Evolutionary conservation across 2,113 vertebrate genomes (phyloP).

Genomic region (Rhea pennata): DNA sequence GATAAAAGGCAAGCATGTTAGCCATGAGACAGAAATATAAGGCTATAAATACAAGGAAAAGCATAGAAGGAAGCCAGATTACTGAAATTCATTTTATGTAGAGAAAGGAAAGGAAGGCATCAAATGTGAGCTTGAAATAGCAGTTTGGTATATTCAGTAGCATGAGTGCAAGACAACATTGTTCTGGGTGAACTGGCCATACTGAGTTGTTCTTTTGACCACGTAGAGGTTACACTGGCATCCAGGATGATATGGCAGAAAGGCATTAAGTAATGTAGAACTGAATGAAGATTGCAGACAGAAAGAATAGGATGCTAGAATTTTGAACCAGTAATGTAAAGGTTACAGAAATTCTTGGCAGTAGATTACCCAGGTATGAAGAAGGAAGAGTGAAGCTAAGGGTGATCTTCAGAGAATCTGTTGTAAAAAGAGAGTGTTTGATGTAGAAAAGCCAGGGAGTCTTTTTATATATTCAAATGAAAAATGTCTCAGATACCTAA

Average conservation of each 20-base stretch:
- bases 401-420: not conserved
- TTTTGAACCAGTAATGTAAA: not conserved
- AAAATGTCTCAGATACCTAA: not conserved
- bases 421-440: not conserved
- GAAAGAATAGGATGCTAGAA: not conserved
- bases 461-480: not conserved
- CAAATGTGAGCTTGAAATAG: not conserved
- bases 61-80: not conserved
- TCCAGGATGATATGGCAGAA: not conserved
- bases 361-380: not conserved
- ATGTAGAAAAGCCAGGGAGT: not conserved
- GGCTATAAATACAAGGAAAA: not conserved
- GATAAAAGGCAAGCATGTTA: not conserved
- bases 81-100: not conserved
- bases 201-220: not conserved
- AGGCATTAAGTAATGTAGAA: not conserved
- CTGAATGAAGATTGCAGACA: not conserved
- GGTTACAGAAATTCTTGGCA: not conserved
- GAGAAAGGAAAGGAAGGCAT: not conserved
- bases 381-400: not conserved
- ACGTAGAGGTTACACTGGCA: not conserved
- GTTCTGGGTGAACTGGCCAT: accelerated
- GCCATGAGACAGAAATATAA: not conserved
- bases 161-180: not conserved
- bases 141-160: not conserved